Evolutionary conservation across 2,888 invertebrate species (phyloP), one percentile per base, ranked within the genome.

Genomic region (Neria commutata): DNA sequence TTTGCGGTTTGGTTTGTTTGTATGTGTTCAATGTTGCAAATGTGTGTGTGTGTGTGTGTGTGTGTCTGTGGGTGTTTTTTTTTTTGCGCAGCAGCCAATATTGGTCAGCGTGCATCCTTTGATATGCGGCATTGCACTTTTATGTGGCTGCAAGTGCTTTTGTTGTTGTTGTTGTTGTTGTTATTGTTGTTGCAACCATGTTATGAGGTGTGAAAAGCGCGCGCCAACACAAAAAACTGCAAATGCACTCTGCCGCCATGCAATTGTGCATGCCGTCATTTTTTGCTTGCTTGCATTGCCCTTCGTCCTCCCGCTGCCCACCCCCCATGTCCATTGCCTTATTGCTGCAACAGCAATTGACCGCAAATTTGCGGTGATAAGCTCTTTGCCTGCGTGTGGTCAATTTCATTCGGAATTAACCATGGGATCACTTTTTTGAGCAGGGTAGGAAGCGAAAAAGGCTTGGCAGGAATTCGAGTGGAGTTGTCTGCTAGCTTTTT

Each of bases 341-440:
- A 21, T 42, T 17, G 42, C 14, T 42, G 68, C 73, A 72, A 67
- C 68, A 63, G 58, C 73, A 72, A 72, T 73, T 74, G 71, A 72
- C 71, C 71, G 73, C 74, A 72, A 73, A 73, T 74, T 72, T 65
- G 65, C 59, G 65, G 65, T 58, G 60, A 56, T 56, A 55, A 49
- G 70, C 61, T 45, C 58, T 60, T 53, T 53, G 37, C 52, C 51
- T 53, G 49, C 47, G 29, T 8, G 29, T 29, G 29, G 29, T 29
- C 29, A 29, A 8, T 6, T 29, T 29, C 29, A 29, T 6, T 29
- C 11, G 6, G 29, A 11, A 29, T 29, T 6, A 8, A 11, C 6
- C 29, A 29, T 29, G 29, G 29, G 29, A 11, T 8, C 29, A 29
- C 11, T 29, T 6, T n/a, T n/a, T n/a, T 29, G 29, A 29, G 6